Percentiles rank a stretch among this genome's conserved stretches.
Evolutionary conservation across 2,888 invertebrate genomes (phyloP).

Genomic region (Stenolophus ochropezus): DNA sequence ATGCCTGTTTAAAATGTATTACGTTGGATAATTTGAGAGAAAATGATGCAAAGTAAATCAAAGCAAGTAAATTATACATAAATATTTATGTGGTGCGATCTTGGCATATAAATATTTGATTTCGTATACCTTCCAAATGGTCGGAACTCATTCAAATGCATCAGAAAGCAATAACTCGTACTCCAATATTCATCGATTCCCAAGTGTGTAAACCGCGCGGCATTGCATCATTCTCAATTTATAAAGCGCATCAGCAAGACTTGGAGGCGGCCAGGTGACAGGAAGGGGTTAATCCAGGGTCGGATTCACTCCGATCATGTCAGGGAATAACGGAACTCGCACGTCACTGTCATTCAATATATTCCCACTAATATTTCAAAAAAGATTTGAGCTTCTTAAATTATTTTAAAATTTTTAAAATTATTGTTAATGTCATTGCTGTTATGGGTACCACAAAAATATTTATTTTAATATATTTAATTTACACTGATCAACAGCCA

Average conservation of each 20-base stretch:
- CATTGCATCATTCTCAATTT: constrained; percentile 51
- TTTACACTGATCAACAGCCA: too few relatives aligned
- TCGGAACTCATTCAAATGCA: constrained; percentile 40
- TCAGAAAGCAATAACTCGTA: constrained; percentile 44
- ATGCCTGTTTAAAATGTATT: constrained; percentile 19
- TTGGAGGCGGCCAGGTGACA: constrained; percentile 4
- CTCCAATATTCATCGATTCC: constrained; percentile 45
- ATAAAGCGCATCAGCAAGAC: constrained; percentile 39
- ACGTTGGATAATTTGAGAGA: background rate
- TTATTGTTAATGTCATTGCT: too few relatives aligned
- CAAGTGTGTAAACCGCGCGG: constrained; percentile 28
- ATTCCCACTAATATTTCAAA: background rate
- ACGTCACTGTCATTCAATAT: background rate
- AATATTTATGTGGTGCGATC: constrained; percentile 29
- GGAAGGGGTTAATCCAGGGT: background rate
- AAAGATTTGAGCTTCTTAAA: too few relatives aligned
- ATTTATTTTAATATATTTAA: too few relatives aligned
- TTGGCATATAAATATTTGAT: constrained; percentile 28
- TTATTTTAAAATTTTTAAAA: too few relatives aligned
- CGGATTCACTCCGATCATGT: background rate
- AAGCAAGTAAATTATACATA: constrained; percentile 34
- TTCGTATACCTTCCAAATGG: constrained; percentile 24
- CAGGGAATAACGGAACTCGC: background rate
- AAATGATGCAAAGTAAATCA: constrained; percentile 32
- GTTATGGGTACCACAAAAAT: too few relatives aligned